A percentile compares a stretch with the other conserved stretches of the same genome.
phyloP scores from a whole-genome alignment of 2,113 vertebrate species.

The Octodon degus region DNA sequence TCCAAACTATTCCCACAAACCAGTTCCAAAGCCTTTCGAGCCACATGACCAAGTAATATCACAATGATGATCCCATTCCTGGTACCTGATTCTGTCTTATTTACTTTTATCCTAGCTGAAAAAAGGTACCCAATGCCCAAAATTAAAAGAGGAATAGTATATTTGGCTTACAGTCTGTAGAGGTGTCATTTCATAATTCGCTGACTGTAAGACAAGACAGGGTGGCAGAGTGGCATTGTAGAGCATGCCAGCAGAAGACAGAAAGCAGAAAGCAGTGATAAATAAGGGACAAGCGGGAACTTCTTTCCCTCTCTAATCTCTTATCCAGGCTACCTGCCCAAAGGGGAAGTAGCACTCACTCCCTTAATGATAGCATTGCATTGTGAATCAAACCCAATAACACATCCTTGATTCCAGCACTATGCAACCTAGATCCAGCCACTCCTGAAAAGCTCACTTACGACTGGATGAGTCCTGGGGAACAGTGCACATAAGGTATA shows the following conservation, averaged over 20 bases:
- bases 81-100: not conserved
- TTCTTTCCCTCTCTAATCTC: not conserved
- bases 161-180: not conserved
- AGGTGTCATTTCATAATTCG: not conserved
- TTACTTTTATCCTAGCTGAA: not conserved
- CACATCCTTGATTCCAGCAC: not conserved
- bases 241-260: not conserved
- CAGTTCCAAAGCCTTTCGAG: not conserved
- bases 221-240: not conserved
- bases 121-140: not conserved
- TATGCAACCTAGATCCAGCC: not conserved
- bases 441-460: not conserved
- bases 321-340: not conserved
- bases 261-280: not conserved
- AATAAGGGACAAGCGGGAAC: not conserved
- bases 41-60: not conserved
- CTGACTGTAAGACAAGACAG: not conserved
- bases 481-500: not conserved
- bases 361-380: not conserved
- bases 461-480: not conserved
- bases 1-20: not conserved
- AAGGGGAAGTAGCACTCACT: accelerated
- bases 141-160: not conserved
- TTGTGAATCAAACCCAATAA: not conserved
- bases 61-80: not conserved